Evolutionary conservation across 2,797 vertebrate genomes (phyloP).

Genomic region (Setipinna tenuifilis): DNA sequence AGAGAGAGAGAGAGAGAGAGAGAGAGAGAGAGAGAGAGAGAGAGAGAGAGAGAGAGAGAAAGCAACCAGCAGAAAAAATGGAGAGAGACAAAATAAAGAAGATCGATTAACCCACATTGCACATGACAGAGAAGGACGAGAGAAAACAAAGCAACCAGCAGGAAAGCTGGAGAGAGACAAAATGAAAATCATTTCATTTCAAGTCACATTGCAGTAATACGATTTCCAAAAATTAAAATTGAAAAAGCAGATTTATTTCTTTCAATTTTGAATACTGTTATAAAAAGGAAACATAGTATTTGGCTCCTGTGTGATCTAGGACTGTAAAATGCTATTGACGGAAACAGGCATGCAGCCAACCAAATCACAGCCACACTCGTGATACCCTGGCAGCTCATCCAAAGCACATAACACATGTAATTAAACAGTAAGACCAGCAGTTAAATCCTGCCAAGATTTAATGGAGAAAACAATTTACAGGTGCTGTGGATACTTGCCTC

Average conservation of each 20-base stretch:
- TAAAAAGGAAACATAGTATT: constrained; percentile 38
- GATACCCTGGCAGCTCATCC: constrained; percentile 14
- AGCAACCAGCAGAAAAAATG: background rate
- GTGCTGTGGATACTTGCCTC: background rate
- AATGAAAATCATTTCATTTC: no score
- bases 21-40: constrained; percentile 19
- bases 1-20: background rate
- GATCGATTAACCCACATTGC: background rate
- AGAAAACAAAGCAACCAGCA: no score
- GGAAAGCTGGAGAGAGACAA: no score
- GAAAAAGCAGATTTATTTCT: background rate
- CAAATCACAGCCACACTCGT: constrained; percentile 46
- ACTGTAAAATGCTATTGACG: constrained; percentile 46
- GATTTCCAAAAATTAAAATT: background rate
- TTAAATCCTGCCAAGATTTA: background rate
- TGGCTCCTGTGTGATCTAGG: constrained; percentile 35
- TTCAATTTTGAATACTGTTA: background rate
- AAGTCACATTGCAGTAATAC: background rate
- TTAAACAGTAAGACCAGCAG: background rate
- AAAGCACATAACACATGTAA: constrained; percentile 16
- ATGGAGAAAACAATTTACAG: background rate
- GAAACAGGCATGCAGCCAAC: constrained; percentile 46
- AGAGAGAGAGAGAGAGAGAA: constrained; percentile 29
- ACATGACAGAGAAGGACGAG: background rate
- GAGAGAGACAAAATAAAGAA: background rate